phyloP scores from a whole-genome alignment of 2,113 vertebrate species.

The Dolichotis patagonum region DNA sequence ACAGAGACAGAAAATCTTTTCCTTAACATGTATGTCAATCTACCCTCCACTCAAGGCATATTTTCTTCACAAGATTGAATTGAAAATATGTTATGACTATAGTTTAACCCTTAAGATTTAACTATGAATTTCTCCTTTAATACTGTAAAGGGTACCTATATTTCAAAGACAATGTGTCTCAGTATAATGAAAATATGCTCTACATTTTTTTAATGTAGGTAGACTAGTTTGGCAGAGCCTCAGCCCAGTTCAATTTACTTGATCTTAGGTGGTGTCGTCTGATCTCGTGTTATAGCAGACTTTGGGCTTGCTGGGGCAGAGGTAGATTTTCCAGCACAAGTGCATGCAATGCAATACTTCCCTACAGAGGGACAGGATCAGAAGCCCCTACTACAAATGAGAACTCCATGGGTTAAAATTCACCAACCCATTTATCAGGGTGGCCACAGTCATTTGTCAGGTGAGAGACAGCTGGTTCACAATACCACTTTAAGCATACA shows the following conservation, averaged over 20 bases:
- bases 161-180: slow-evolving; percentile 57
- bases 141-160: slow-evolving; percentile 43
- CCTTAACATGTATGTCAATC: neutral
- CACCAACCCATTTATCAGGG: slow-evolving; percentile 57
- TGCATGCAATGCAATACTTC: neutral
- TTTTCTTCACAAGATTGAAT: slow-evolving; percentile 25
- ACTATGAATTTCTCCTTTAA: slow-evolving; percentile 25
- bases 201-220: slow-evolving; percentile 16
- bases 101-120: slow-evolving; percentile 44
- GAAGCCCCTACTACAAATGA: slow-evolving; percentile 52
- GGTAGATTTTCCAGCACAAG: neutral
- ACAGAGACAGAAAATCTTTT: slow-evolving; percentile 30
- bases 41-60: slow-evolving; percentile 28
- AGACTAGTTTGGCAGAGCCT: slow-evolving; percentile 54
- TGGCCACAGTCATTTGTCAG: slow-evolving; percentile 61
- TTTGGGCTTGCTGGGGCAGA: neutral
- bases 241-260: neutral
- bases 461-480: slow-evolving; percentile 56
- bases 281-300: slow-evolving; percentile 24
- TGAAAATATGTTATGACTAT: slow-evolving; percentile 47
- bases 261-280: neutral
- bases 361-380: neutral
- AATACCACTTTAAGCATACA: slow-evolving; percentile 22
- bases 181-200: slow-evolving; percentile 45
- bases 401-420: slow-evolving; percentile 63